Base-by-base conservation (phyloP, 2,797 vertebrate genomes). In the Sebastes nivosus region DNA sequence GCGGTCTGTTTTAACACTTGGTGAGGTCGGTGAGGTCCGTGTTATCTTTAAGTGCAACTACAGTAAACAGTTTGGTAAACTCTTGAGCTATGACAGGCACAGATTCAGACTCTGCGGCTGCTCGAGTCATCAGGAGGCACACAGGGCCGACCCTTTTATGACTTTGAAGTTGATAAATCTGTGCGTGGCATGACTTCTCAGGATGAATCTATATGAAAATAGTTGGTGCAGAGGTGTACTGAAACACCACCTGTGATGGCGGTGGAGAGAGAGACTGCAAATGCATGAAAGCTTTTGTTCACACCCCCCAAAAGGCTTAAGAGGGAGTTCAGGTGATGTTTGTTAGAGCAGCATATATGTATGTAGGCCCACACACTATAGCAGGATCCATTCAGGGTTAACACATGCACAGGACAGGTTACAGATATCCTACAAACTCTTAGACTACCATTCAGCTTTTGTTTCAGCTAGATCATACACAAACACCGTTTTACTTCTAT, bases 381-480 rank as follows among this genome's bases (percentile, higher is more conserved):
- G 77, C 65, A 73, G 77, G 83, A 90, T 90, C 81, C 79, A 65
- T 83, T 87, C 84, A 83, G 80, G 91, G 79, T 93, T 84, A 92
- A 92, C 90, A 91, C 95, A 95, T 95, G 95, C 94, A 95, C 88
- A 87, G 85, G 77, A 93, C 89, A 80, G 87, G 81, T 79, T 93
- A 91, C 89, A 88, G 46, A 67, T 70, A 80, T 82, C 80, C 88
- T 87, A 89, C 87, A 88, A 78, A 90, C 72, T 75, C 68, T 77
- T 83, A 67, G 84, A 88, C 91, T 90, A 88, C 32, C 77, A 80
- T 78, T 89, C 90, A 79, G 65, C 81, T 90, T 75, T 67, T 38
- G 36, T 73, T 80, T 92, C 77, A 76, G 79, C 86, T 92, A 86
- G 32, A 68, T 89, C 81, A 42, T 81, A 91, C 81, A 91, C 88